These are phyloP conservation scores for Yponomeuta malinellus DNA, from an alignment of 2,888 invertebrate genomes.

Conservation along the genomic window DNA sequence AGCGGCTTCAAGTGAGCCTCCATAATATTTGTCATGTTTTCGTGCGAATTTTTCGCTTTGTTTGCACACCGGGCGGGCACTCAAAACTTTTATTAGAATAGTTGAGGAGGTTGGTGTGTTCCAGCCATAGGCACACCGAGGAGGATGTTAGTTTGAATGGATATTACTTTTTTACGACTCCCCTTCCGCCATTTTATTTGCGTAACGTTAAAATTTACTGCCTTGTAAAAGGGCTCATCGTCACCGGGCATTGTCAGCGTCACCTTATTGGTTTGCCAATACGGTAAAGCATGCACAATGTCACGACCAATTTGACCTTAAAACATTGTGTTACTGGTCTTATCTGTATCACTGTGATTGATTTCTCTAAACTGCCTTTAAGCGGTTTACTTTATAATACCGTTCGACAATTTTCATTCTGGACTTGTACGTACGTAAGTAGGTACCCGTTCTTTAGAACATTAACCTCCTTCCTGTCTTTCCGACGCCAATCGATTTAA, in stretches of 20 bases:
- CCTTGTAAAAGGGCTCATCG: constrained; percentile 7
- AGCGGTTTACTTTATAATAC: neutral
- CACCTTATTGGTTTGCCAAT: neutral
- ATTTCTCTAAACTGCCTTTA: neutral
- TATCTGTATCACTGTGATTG: neutral
- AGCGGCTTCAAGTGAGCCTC: neutral
- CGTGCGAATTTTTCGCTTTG: constrained; percentile 8
- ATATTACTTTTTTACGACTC: constrained; percentile 43
- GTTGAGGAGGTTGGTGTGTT: constrained; percentile 33
- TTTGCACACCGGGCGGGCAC: constrained; percentile 27
- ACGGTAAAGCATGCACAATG: neutral
- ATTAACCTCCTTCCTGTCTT: neutral
- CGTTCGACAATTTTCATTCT: no score
- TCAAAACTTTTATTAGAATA: constrained; percentile 61
- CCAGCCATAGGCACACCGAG: constrained; percentile 29
- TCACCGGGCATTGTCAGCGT: neutral
- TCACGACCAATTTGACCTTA: neutral
- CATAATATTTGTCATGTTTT: neutral
- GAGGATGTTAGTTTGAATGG: constrained; percentile 34
- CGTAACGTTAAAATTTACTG: constrained; percentile 17
- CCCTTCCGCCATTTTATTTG: constrained; percentile 15
- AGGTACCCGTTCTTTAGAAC: neutral
- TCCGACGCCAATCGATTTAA: neutral
- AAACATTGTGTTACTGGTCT: neutral
- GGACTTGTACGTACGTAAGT: no score